Base-by-base conservation (phyloP, 2,888 invertebrate species). In the Tachina lurida region DNA sequence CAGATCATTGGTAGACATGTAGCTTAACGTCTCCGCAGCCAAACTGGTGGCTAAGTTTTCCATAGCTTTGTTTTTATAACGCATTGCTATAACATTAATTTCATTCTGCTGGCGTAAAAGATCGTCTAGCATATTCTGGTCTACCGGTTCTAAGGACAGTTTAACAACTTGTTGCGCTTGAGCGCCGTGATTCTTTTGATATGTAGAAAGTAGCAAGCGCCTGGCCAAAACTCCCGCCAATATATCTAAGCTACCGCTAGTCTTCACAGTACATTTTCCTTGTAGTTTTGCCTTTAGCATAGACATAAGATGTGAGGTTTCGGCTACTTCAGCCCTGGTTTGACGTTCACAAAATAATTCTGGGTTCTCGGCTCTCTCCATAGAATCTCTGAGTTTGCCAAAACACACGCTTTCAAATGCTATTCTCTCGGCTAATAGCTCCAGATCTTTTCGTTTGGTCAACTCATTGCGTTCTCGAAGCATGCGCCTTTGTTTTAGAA, bases 341-440 rank as follows among this genome's bases (percentile, higher is more conserved):
- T 95, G 94, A 76, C 95, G 93, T 87, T 93, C 93, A 83, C 95
- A 94, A 89, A 95, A 94, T 87, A 94, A 93, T 87, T 94, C 93
- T 88, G 94, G 94, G 86, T 94, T 94, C 88, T 94, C 94, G 31
- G 94, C 94, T 56, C 94, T 94, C 80, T 94, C 93, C 71, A 96
- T 93, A 68, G 96, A 95, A 91, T 96, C 95, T 88, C 95, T 95
- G 87, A 96, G 94, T 89, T 95, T 94, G 86, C 95, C 94, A 82
- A 96, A 94, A 81, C 96, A 94, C 39, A 96, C 95, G 81, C 96
- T 95, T 93, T 97, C 97, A 91, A 95, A 97, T 0, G 97, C 96
- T 22, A 97, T 94, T 90, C 96, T 95, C 92, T 97, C 97, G 2
- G 97, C 96, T 77, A 96, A 93, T 76, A 97, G 93, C 89, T 96